Evolutionary conservation across 1,140 invertebrate genomes (phyloP).

Genomic region (Macrobrachium nipponense): DNA sequence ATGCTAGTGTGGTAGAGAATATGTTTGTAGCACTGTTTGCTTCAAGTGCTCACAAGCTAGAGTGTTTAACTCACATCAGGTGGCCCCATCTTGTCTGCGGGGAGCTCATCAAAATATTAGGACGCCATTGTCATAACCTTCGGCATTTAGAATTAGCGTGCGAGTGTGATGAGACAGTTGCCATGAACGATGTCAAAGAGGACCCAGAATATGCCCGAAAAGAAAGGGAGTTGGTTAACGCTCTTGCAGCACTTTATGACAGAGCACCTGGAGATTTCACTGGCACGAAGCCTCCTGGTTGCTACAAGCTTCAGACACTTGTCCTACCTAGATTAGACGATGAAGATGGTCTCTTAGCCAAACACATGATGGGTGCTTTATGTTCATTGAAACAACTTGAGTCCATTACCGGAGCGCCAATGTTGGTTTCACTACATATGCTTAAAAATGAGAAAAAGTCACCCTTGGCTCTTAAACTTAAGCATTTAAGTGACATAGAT

Average conservation of each 20-base stretch:
- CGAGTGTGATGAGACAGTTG: conserved; percentile 40
- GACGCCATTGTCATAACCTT: conserved; percentile 48
- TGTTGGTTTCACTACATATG: conserved; percentile 38
- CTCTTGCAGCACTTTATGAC: conserved; percentile 48
- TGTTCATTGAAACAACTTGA: conserved; percentile 43
- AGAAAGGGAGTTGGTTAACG: conserved; percentile 39
- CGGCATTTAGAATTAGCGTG: conserved; percentile 43
- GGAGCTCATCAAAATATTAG: conserved; percentile 49
- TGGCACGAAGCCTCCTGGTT: conserved; percentile 27
- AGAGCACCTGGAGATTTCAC: conserved; percentile 54
- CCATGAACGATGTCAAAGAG: conserved; percentile 49
- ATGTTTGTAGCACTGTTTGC: conserved; percentile 42
- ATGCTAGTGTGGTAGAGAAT: conserved; percentile 32
- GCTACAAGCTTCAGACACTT: conserved; percentile 35
- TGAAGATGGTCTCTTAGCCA: conserved; percentile 52
- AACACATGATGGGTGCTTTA: conserved; percentile 38
- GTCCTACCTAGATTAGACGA: conserved; percentile 58
- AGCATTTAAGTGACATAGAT: conserved; percentile 57
- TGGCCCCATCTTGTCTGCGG: conserved; percentile 62
- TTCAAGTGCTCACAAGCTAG: conserved; percentile 33
- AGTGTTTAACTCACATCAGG: conserved; percentile 7
- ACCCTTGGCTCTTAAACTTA: conserved; percentile 16
- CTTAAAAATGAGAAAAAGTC: conserved; percentile 16
- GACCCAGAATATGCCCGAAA: conserved; percentile 31
- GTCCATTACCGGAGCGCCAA: conserved; percentile 46